Percentiles rank a stretch among this genome's conserved stretches.
phyloP scores from a whole-genome alignment of 2,797 vertebrate species.

The Parauchenoglanis ngamensis region DNA sequence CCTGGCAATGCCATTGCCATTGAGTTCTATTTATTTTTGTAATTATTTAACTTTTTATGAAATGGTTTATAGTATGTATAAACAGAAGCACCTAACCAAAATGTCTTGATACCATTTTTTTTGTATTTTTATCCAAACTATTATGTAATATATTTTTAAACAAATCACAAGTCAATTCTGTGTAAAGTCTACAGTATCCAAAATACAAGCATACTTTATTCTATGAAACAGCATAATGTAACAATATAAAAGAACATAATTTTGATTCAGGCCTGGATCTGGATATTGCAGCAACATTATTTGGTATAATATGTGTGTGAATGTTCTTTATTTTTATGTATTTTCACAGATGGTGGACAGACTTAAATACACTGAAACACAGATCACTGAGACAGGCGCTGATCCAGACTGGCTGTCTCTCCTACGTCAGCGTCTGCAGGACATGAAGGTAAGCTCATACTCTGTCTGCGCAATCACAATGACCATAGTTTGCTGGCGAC shows the following conservation, averaged over 20 bases:
- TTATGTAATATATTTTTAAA: not conserved
- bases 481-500: not conserved
- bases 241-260: not conserved
- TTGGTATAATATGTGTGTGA: not conserved
- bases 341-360: slow-evolving; percentile 80
- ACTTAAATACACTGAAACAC: slow-evolving; percentile 80
- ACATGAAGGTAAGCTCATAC: slow-evolving; percentile 71
- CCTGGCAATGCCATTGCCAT: not conserved
- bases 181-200: not conserved
- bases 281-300: not conserved
- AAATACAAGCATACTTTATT: not conserved
- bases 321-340: not conserved
- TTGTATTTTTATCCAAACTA: not conserved
- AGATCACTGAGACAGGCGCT: slow-evolving; percentile 69
- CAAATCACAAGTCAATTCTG: not conserved
- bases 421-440: slow-evolving; percentile 66
- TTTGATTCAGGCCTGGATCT: not conserved
- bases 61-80: not conserved
- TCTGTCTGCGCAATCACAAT: not conserved
- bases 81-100: not conserved
- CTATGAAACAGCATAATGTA: not conserved
- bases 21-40: not conserved
- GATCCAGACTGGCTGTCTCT: slow-evolving; percentile 81
- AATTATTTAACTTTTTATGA: not conserved
- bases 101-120: not conserved